Evolutionary conservation across 2,797 vertebrate genomes (phyloP).

Genomic region (Scolopax rusticola): DNA sequence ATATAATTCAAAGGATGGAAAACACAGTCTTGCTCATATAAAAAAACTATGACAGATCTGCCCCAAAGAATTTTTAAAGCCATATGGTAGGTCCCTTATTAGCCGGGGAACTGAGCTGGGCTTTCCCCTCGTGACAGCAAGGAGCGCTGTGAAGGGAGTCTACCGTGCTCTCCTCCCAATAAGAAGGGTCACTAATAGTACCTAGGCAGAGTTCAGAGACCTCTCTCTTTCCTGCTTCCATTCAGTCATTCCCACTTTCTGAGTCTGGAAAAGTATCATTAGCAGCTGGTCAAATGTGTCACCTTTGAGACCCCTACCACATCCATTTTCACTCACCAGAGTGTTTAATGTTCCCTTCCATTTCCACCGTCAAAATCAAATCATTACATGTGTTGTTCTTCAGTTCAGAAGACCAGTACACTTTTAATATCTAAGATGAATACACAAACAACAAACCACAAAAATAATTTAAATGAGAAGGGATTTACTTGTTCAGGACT

Average conservation of each 20-base stretch:
- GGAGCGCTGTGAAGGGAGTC: neutral
- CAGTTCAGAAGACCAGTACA: constrained; percentile 71
- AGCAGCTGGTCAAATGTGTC: rapidly evolving
- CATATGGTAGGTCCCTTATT: neutral
- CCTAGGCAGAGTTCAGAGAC: neutral
- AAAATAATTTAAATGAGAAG: neutral
- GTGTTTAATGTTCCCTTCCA: constrained; percentile 66
- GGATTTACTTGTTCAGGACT: neutral
- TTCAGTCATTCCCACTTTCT: neutral
- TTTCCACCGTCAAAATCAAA: constrained; percentile 66
- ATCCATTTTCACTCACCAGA: constrained; percentile 19
- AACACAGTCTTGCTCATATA: neutral
- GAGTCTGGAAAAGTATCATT: neutral
- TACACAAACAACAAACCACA: neutral
- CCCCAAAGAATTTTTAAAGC: neutral
- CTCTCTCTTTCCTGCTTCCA: neutral
- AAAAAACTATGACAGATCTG: neutral
- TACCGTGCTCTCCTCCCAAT: rapidly evolving
- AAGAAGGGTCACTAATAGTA: neutral
- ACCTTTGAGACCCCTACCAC: neutral
- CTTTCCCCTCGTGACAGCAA: neutral
- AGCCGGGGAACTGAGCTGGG: neutral
- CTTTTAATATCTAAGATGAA: constrained; percentile 70
- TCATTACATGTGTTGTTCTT: constrained; percentile 57
- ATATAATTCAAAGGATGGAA: neutral